phyloP scores from a whole-genome alignment of 2,113 vertebrate species.

The Mesoclemmys tuberculata region DNA sequence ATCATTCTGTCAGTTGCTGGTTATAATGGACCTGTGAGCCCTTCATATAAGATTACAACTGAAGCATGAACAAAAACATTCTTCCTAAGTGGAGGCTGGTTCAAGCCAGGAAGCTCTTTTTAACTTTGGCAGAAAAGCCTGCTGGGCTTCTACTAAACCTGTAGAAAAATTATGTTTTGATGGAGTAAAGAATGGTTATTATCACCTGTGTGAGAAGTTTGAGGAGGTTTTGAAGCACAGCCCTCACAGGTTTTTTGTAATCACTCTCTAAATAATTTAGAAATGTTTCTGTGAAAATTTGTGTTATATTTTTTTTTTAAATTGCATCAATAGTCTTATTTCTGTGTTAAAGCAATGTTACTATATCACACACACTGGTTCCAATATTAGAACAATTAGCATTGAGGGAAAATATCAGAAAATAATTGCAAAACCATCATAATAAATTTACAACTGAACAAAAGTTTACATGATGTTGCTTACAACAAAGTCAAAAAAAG shows the following conservation, averaged over 20 bases:
- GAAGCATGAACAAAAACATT: neutral
- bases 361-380: fast-evolving
- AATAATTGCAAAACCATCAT: neutral
- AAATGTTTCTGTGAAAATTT: neutral
- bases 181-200: neutral
- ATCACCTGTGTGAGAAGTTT: neutral
- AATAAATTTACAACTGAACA: neutral
- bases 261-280: neutral
- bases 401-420: neutral
- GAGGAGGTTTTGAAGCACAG: neutral
- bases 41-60: neutral
- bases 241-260: neutral
- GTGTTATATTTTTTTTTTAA: neutral
- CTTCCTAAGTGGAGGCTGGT: neutral
- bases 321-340: neutral
- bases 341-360: neutral
- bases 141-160: neutral
- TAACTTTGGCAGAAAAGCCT: neutral
- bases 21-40: neutral
- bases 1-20: neutral
- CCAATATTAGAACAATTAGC: neutral
- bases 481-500: neutral
- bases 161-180: neutral
- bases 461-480: neutral
- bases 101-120: neutral